These are phyloP conservation scores for Micromussa lordhowensis DNA, from an alignment of 92 coral and sea anemone genomes.

Conservation along the genomic window DNA sequence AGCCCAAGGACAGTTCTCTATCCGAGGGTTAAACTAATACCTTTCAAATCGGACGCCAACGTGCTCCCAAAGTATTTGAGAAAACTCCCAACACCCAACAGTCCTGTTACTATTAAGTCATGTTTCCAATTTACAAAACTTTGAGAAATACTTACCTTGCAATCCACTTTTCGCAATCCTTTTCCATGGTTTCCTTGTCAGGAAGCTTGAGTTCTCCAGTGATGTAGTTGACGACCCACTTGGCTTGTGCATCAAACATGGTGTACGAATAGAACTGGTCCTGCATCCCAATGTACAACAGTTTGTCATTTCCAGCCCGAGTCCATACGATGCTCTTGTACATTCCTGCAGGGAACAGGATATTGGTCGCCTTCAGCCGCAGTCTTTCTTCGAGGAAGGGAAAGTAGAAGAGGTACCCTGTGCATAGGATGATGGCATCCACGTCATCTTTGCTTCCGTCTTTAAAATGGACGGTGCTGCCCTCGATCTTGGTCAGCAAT, in stretches of 20 bases:
- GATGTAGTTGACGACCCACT: conserved; percentile 61
- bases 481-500: conserved; percentile 62
- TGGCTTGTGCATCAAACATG: conserved; percentile 70
- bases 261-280: conserved; percentile 64
- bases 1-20: too few relatives aligned
- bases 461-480: conserved; percentile 60
- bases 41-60: background rate
- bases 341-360: conserved; percentile 51
- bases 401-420: conserved; percentile 58
- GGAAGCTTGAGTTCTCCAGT: conserved; percentile 62
- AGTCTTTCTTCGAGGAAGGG: conserved; percentile 63
- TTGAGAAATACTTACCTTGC: conserved; percentile 33
- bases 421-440: conserved; percentile 75
- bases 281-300: conserved; percentile 45
- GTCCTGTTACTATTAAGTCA: background rate
- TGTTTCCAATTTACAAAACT: background rate
- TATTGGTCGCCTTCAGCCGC: conserved; percentile 47
- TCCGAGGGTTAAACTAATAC: too few relatives aligned
- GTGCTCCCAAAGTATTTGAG: background rate
- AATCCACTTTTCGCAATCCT: conserved; percentile 52
- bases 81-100: background rate
- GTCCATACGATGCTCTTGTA: conserved; percentile 59
- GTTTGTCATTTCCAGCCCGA: conserved; percentile 60
- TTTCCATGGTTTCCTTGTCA: conserved; percentile 48
- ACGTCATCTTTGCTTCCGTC: conserved; percentile 69